Base-by-base conservation (phyloP, 2,113 vertebrate species). In the Zosterops borbonicus region DNA sequence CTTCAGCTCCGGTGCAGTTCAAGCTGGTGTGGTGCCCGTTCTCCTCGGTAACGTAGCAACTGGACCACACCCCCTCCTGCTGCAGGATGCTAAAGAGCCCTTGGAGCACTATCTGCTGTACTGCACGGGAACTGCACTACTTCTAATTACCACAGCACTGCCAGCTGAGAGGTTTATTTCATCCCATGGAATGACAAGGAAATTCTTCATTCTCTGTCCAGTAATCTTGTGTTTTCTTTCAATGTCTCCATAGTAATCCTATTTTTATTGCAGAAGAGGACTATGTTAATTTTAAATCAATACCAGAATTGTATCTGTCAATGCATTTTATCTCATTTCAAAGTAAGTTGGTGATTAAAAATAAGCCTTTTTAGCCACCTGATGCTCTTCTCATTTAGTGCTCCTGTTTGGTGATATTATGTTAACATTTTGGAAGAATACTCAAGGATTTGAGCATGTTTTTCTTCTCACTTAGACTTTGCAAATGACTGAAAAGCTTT, bases 401-500 rank as follows among this genome's bases (percentile, higher is more conserved):
- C 49, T 90, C 65, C 83, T 91, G 27, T 96, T 49, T 82, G 80
- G 82, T 91, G 85, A 83, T 93, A 15, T 85, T 83, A 56, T 83
- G 88, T 95, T 96, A 74, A 93, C 5, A 0, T 78, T 87, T 78
- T 93, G 65, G 83, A 84, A 58, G 76, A 92, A 44, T 94, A 89
- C 88, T 93, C 76, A 28, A 93, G 69, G 90, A 94, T 95, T 96
- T 97, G 90, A 97, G 96, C 90, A 89, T 95, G 90, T 95, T 96
- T 96, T 95, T 97, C 90, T 94, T 97, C 90, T 97, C 37, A 2
- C 92, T 92, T 97, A 96, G 95, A 94, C 93, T 82, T 94, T 96
- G 92, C 95, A 97, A 96, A 96, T 94, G 95, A 96, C 95, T 96
- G 96, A 96, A 96, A 97, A 96, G 92, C 92, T 94, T 97, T 96